Conservation (phyloP, 2,888 invertebrate genomes). For the Mylabris sibirica region DNA sequence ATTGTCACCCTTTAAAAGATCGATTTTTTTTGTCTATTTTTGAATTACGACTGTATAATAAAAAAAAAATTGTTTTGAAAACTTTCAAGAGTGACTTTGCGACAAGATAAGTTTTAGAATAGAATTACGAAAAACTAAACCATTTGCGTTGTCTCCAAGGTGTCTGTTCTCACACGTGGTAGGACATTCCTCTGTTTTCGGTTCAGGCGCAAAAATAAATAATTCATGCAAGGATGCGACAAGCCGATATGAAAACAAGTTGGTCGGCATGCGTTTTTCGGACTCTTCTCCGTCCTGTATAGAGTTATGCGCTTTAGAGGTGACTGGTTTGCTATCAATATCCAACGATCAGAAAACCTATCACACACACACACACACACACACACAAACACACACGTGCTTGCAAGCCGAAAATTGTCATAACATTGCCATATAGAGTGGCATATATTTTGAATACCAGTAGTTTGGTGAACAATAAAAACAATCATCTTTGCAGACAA, state of each 20-base stretch:
- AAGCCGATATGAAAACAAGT: constrained; percentile 59
- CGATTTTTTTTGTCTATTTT: neutral
- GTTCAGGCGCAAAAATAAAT: constrained; percentile 56
- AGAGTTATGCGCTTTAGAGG: constrained; percentile 58
- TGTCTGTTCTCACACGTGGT: constrained; percentile 49
- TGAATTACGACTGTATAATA: neutral
- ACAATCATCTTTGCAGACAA: neutral
- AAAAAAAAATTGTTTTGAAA: neutral
- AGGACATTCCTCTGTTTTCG: constrained; percentile 44
- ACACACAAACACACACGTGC: too few species aligned
- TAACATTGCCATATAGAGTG: constrained; percentile 43
- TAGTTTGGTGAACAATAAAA: neutral
- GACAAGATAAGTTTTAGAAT: neutral
- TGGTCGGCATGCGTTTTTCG: constrained; percentile 58
- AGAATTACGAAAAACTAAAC: neutral
- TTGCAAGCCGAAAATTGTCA: constrained; percentile 55
- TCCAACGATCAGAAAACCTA: constrained; percentile 50
- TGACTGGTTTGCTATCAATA: constrained; percentile 52
- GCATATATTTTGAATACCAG: constrained; percentile 6
- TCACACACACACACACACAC: too few species aligned
- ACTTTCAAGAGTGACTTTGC: neutral
- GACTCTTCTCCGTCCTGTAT: constrained; percentile 53
- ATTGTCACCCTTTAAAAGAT: neutral
- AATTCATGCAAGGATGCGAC: constrained; percentile 57
- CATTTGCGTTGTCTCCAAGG: constrained; percentile 44